Evolutionary conservation across 2,797 vertebrate genomes (phyloP), one percentile per base, ranked within the genome.

Genomic region (Masticophis lateralis): DNA sequence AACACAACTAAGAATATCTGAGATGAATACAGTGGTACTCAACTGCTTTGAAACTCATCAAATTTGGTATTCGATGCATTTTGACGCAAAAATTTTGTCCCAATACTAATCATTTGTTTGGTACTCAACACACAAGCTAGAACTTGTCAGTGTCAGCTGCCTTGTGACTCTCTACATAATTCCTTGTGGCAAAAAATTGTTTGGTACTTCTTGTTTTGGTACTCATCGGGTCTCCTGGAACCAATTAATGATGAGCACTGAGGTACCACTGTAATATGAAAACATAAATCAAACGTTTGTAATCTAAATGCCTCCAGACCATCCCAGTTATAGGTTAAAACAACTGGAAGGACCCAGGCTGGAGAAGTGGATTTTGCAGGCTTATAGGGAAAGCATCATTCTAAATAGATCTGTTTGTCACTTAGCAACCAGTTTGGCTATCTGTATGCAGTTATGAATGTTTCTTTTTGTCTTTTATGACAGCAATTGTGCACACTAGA

Each of bases 341-440:
- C 18, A 37, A 25, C n/a, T 88, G 55, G 87, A 88, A 57, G n/a
- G n/a, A 88, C 4, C 55, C 1, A 32, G 18, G 18, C 32, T 37
- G 55, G 18, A 32, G 3, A 88, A 59, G 55, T 57, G 55, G n/a
- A 47, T 83, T 79, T 56, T 87, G 86, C 28, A 56, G 14, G 16
- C 32, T 57, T 57, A 88, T 3, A 55, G 11, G 27, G 51, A 28
- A 86, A 91, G 59, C 3, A 86, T 91, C 56, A 18, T 91, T 91
- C 16, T 59, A 86, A 91, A 28, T 51, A 86, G 43, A 60, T 60
- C 55, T 3, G 12, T 87, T n/a, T 83, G 79, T 83, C 79, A 63
- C 83, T 86, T 91, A 91, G 83, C 91, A 91, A 91, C 79, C 59
- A 91, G 16, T 83, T 43, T 56, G 32, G 37, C 14, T 43, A 91